phyloP scores from a whole-genome alignment of 2,797 vertebrate species.

The Eospalax fontanierii region DNA sequence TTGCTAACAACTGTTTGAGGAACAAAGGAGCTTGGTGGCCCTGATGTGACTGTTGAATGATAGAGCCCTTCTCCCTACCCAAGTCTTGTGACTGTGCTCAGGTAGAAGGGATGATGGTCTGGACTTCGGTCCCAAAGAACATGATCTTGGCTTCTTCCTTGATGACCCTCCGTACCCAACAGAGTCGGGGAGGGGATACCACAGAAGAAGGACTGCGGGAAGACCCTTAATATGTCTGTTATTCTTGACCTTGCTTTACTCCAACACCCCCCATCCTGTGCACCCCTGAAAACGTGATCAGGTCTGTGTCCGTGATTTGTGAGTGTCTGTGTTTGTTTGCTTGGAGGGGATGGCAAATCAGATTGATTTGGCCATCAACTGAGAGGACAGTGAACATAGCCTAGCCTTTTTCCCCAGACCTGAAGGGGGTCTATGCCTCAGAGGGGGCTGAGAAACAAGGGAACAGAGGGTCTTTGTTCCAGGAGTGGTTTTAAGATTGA shows the following conservation, averaged over 20 bases:
- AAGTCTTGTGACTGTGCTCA: conserved; percentile 72
- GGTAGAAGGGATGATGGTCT: conserved; percentile 51
- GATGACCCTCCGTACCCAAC: conserved; percentile 15
- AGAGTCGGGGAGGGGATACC: background rate
- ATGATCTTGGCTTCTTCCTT: conserved; percentile 49
- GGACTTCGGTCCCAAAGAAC: conserved; percentile 74
- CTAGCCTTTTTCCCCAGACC: conserved; percentile 23
- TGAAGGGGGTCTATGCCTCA: conserved; percentile 35
- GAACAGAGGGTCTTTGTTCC: conserved; percentile 43
- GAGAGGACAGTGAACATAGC: background rate
- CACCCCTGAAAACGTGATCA: conserved; percentile 42
- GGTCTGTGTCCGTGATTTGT: background rate
- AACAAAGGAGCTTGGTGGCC: conserved; percentile 41
- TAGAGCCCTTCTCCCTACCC: conserved; percentile 15
- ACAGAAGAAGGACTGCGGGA: conserved; percentile 35
- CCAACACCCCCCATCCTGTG: conserved; percentile 32
- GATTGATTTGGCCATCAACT: conserved; percentile 50
- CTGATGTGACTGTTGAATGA: conserved; percentile 10
- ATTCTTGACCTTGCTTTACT: conserved; percentile 56
- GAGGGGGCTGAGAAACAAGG: conserved; percentile 43
- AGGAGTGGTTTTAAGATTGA: conserved; percentile 3
- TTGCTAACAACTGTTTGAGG: conserved; percentile 54
- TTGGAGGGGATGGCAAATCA: conserved; percentile 62
- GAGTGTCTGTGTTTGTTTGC: conserved; percentile 34
- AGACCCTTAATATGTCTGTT: conserved; percentile 48